These are phyloP conservation scores for Myxocyprinus asiaticus DNA, from an alignment of 2,113 vertebrate species.

Conservation along the genomic window DNA sequence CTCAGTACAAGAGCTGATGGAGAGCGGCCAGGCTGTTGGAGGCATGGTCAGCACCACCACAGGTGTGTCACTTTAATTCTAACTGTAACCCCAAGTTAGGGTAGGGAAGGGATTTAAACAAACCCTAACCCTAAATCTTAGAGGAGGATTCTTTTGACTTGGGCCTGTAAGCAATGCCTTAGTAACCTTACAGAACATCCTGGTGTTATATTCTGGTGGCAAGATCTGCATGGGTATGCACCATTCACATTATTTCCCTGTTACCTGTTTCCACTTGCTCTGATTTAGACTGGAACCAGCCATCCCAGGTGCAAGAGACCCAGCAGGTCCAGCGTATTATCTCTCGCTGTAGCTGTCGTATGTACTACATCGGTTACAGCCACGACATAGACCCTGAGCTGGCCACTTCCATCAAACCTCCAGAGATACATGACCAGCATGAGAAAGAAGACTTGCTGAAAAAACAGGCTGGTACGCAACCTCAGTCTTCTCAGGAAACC, in stretches of 20 bases:
- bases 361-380: conserved; percentile 99
- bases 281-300: conserved; percentile 91
- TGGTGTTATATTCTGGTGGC: no score
- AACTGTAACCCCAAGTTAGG: no score
- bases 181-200: no score
- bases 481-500: background rate
- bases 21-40: conserved; percentile 95
- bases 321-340: conserved; percentile 97
- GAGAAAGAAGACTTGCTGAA: conserved; percentile 96
- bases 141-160: no score
- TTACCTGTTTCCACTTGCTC: no score
- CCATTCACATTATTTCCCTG: no score
- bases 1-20: conserved; percentile 96
- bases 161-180: no score
- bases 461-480: conserved; percentile 88
- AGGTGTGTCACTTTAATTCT: conserved; percentile 76
- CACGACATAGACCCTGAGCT: conserved; percentile 95
- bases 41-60: conserved; percentile 98
- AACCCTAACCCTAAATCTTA: no score
- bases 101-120: no score
- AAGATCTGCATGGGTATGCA: no score
- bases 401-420: conserved; percentile 95
- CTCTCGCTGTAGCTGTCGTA: conserved; percentile 95
- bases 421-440: conserved; percentile 82
- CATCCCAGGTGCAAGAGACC: conserved; percentile 88